Conservation (phyloP, 2,113 vertebrate genomes). For the Enhydra lutris region DNA sequence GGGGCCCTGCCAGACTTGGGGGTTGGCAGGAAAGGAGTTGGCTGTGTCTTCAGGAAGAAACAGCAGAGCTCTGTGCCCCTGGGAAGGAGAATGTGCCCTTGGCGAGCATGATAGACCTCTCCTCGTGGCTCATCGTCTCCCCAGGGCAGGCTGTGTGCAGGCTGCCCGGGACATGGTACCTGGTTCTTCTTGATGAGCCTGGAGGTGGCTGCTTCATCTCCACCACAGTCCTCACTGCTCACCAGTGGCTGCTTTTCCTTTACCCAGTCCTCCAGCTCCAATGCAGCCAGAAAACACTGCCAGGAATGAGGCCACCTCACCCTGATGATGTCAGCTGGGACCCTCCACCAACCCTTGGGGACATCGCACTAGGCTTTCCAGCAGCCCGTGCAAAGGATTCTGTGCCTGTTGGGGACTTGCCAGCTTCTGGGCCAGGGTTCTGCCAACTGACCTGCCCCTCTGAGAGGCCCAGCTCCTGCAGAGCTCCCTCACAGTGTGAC, state of each 20-base stretch:
- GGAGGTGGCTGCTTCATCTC: conserved; percentile 83
- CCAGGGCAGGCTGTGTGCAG: fast-evolving
- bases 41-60: not conserved
- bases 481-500: not conserved
- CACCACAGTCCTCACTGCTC: conserved; percentile 86
- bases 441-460: not conserved
- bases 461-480: not conserved
- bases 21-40: not conserved
- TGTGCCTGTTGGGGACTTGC: not conserved
- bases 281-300: conserved; percentile 87
- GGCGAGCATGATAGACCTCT: not conserved
- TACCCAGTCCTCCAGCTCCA: conserved; percentile 88
- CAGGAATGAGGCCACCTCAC: not conserved
- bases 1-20: not conserved
- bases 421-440: not conserved
- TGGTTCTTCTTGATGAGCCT: conserved; percentile 88
- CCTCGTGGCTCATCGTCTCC: not conserved
- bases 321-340: not conserved
- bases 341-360: not conserved
- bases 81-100: not conserved
- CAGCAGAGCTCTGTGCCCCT: not conserved
- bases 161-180: conserved; percentile 75
- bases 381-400: not conserved
- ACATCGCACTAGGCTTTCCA: not conserved
- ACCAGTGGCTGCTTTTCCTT: conserved; percentile 83